Base-by-base conservation (phyloP, 37 sponge, comb jelly and placozoan species). In the Sycon ciliatum region DNA sequence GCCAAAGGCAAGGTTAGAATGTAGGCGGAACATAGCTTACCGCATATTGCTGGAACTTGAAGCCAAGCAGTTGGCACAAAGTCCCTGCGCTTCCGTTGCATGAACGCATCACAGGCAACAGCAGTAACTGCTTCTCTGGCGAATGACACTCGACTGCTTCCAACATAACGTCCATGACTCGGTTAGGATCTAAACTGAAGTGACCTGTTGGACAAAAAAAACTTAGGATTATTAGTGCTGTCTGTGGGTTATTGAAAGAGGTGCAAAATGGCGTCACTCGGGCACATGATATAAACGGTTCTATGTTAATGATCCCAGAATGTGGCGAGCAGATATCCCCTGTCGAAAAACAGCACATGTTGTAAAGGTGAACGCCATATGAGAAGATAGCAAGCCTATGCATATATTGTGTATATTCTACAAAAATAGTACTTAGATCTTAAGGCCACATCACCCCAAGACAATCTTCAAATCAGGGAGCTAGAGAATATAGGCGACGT, bases 151-250 rank as follows among this genome's bases (percentile, higher is more conserved):
- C 89, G 76, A 86, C 85, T 4, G 89, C 85, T 63, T 97, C 90
- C 78, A 92, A 67, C 3, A 92, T 80, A 6, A 97, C 58, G 78
- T 97, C 99, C 46, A 97, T 67, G 11, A 97, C 99, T 46, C 99
- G 79, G 73, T 92, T 97, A 16, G 99, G 99, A 36, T 97, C 99
- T 52, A 97, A 78, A 38, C 78, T 83, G 75, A 97, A 97, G 18
- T 83, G 85, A 38, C 93, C 93, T 87, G 57, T 2, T 57, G 7
- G 9, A 9, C 32, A 60, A 60, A 60, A 9, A 60, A 22, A 18
- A 60, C 31, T n/a, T n/a, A n/a, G n/a, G n/a, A n/a, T n/a, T 61
- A 13, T n/a, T 11, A 20, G 18, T 27, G 11, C 18, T 61, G 13
- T n/a, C 11, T 26, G 65, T 61, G 13, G 13, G 18, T 61, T 61